A percentile compares a stretch with the other conserved stretches of the same genome.
Conservation (phyloP, 2,888 invertebrate species). For the Strigamia maritima region DNA sequence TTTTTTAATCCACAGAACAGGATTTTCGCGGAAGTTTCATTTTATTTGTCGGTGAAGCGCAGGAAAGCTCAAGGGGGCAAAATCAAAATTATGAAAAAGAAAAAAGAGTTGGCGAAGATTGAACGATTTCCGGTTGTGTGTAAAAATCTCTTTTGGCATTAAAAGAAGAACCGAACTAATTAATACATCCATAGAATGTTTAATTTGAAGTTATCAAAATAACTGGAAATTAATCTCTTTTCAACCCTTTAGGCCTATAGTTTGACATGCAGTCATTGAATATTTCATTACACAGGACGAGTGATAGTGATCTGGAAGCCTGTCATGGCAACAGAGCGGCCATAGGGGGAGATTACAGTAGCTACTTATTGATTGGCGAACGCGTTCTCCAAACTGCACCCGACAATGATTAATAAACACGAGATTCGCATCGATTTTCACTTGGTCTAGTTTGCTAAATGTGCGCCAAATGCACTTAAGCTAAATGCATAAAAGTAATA, state of each 20-base stretch:
- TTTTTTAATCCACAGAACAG: too few species aligned
- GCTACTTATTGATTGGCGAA: slow-evolving; percentile 21
- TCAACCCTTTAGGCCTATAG: background rate
- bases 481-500: background rate
- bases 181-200: background rate
- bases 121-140: too few species aligned
- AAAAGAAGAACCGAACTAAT: too few species aligned
- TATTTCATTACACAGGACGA: slow-evolving; percentile 27
- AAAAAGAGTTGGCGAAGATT: too few species aligned
- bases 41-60: too few species aligned
- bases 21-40: too few species aligned
- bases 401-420: slow-evolving; percentile 29
- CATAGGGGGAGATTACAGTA: slow-evolving; percentile 9
- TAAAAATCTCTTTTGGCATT: too few species aligned
- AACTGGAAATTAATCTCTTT: slow-evolving; percentile 1
- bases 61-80: too few species aligned
- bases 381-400: slow-evolving; percentile 27
- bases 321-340: slow-evolving; percentile 23
- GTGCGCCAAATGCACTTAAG: slow-evolving; percentile 1
- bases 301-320: slow-evolving; percentile 22
- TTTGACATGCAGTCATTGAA: slow-evolving; percentile 15
- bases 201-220: background rate
- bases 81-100: too few species aligned
- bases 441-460: slow-evolving; percentile 8
- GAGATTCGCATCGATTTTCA: slow-evolving; percentile 25